Percentiles rank a stretch among this genome's conserved stretches.
These are phyloP conservation scores for Siniperca undulata DNA, from an alignment of 2,797 vertebrate species.

Conservation along the genomic window DNA sequence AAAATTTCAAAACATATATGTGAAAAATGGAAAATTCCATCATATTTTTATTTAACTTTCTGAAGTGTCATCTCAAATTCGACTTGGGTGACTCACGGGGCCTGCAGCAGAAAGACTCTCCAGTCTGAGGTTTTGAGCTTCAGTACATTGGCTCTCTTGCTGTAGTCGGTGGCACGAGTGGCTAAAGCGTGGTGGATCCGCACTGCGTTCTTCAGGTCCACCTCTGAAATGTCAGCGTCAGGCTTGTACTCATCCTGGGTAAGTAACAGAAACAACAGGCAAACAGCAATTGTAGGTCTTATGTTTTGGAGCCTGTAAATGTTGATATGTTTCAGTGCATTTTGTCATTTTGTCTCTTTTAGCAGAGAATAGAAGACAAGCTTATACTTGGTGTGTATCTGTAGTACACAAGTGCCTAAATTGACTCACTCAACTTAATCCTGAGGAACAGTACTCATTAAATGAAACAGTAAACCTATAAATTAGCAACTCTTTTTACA, in stretches of 20 bases:
- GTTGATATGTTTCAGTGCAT: neutral
- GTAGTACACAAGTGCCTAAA: neutral
- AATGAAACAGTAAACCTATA: neutral
- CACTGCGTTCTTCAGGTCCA: conserved; percentile 95
- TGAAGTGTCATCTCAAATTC: neutral
- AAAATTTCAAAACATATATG: neutral
- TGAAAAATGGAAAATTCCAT: neutral
- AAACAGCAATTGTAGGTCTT: neutral
- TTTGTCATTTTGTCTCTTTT: neutral
- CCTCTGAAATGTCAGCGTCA: conserved; percentile 95
- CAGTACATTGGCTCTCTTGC: conserved; percentile 94
- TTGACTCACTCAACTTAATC: neutral
- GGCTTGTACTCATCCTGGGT: conserved; percentile 95
- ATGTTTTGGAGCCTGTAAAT: neutral
- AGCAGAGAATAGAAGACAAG: neutral
- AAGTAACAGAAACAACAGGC: neutral
- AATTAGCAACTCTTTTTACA: neutral
- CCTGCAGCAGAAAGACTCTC: conserved; percentile 97
- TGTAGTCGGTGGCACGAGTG: conserved; percentile 95
- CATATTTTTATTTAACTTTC: neutral
- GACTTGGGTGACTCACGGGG: conserved; percentile 86
- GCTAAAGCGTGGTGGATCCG: conserved; percentile 96
- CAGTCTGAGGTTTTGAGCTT: conserved; percentile 98
- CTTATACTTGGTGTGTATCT: neutral
- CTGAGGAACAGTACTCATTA: neutral